Percentiles rank a stretch among this genome's conserved stretches.
Evolutionary conservation across 1,140 invertebrate genomes (phyloP).

Genomic region (Ostrea denselamellosa): DNA sequence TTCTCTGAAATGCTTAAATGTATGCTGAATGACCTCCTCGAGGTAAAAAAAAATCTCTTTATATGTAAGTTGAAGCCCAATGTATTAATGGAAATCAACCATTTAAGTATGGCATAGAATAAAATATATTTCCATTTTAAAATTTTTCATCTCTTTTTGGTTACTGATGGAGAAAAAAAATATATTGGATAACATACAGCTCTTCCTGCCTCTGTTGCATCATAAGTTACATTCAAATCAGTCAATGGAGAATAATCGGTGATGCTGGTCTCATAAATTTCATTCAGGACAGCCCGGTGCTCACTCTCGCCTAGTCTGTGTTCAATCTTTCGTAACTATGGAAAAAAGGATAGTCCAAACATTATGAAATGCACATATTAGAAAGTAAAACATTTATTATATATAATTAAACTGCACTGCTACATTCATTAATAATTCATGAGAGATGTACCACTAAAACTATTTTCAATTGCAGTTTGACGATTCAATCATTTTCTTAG

Average conservation of each 20-base stretch:
- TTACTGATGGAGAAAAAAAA: too few relatives aligned
- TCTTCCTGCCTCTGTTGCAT: slow-evolving; percentile 17
- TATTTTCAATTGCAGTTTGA: not conserved
- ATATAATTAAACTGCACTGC: not conserved
- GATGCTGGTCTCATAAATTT: slow-evolving; percentile 49
- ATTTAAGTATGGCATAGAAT: too few relatives aligned
- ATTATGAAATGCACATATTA: not conserved
- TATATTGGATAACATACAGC: not conserved
- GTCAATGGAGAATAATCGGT: slow-evolving; percentile 43
- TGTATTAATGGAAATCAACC: too few relatives aligned
- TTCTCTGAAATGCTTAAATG: too few relatives aligned
- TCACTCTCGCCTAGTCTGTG: slow-evolving; percentile 45
- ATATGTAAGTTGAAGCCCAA: too few relatives aligned
- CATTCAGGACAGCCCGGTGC: slow-evolving; percentile 44
- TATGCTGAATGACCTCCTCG: too few relatives aligned
- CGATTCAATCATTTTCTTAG: not conserved
- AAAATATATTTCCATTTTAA: too few relatives aligned
- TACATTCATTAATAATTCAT: not conserved
- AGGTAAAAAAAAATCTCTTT: too few relatives aligned
- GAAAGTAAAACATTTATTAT: not conserved
- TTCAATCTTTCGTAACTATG: slow-evolving; percentile 47
- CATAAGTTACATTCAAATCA: slow-evolving; percentile 44
- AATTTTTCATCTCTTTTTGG: too few relatives aligned
- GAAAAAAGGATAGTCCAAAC: slow-evolving; percentile 24
- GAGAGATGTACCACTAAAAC: not conserved